A percentile compares a stretch with the other conserved stretches of the same genome.
These are phyloP conservation scores for Mya arenaria DNA, from an alignment of 1,140 invertebrate genomes.

Conservation along the genomic window DNA sequence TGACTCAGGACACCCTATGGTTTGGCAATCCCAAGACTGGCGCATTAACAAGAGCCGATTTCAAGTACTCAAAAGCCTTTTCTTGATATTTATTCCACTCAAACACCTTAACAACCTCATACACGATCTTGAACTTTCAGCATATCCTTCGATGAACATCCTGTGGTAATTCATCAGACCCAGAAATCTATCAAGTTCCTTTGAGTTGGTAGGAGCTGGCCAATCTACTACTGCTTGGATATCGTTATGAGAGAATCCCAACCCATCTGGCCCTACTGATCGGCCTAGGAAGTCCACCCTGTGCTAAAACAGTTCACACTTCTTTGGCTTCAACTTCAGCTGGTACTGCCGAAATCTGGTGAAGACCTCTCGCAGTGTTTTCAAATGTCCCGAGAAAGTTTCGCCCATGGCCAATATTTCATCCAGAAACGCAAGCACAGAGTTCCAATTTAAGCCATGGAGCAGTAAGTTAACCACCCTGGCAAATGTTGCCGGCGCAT, in stretches of 20 bases:
- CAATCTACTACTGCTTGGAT: neutral
- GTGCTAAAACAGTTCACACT: neutral
- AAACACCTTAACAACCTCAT: neutral
- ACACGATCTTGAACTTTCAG: neutral
- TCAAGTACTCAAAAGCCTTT: neutral
- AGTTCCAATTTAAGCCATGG: constrained; percentile 25
- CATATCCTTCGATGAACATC: no score
- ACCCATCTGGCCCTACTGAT: neutral
- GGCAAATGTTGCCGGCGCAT: constrained; percentile 28
- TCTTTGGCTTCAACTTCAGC: no score
- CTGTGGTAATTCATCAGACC: neutral
- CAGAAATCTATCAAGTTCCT: neutral
- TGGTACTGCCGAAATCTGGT: neutral
- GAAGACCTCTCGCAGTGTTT: neutral
- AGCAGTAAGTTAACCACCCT: constrained; percentile 35
- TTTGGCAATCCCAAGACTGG: neutral
- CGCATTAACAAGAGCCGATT: neutral
- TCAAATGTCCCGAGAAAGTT: neutral
- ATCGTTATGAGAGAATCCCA: neutral
- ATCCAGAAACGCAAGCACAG: constrained; percentile 46
- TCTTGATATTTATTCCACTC: neutral
- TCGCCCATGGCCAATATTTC: constrained; percentile 45
- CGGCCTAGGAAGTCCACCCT: neutral
- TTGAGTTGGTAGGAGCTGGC: neutral
- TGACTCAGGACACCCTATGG: neutral